Base-by-base conservation (phyloP, 92 coral and sea anemone genomes). In the Epizoanthus illoricatus region DNA sequence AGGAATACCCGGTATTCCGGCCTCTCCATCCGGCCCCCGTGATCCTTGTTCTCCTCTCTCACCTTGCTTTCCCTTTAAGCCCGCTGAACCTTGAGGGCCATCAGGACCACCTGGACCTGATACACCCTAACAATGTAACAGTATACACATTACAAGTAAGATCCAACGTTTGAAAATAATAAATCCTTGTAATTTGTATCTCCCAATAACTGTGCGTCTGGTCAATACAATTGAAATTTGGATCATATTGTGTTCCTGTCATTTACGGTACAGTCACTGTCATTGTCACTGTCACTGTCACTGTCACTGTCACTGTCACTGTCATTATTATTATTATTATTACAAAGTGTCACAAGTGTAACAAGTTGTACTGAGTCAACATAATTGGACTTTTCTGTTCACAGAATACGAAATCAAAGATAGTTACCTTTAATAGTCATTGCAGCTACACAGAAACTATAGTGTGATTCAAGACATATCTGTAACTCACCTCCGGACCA, bases 21-120 rank as follows among this genome's bases (percentile, higher is more conserved):
- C 1, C 52, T 19, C 10, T 8, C 72, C 72, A 33, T 0, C n/a
- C 16, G 49, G 20, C 18, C 72, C 72, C 3, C 4, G 2, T 19
- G 21, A 8, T 68, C 72, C 72, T 68, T 24, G 72, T 39, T 68
- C 72, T 15, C 72, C 72, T 68, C 28, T 41, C 20, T 41, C 7
- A 33, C 72, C 72, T 19, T 36, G 28, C 33, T 39, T 43, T 33
- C 72, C 72, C 72, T 68, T 68, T 13, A 24, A 19, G 21, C 72
- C 72, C 5, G 45, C 72, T 24, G 72, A 19, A n/a, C 72, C 72
- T 68, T 41, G 72, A 4, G 72, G 20, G 6, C 72, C 72, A 12
- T 39, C 45, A 43, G 18, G n/a, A 15, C 72, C 72, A 15, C 7
- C 3, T 0, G 2, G 23, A 2, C 72, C 72, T 5, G 72, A 5